Percentiles rank a stretch among this genome's conserved stretches.
These are phyloP conservation scores for Sitobion miscanthi DNA, from an alignment of 1,140 invertebrate species.

Conservation along the genomic window DNA sequence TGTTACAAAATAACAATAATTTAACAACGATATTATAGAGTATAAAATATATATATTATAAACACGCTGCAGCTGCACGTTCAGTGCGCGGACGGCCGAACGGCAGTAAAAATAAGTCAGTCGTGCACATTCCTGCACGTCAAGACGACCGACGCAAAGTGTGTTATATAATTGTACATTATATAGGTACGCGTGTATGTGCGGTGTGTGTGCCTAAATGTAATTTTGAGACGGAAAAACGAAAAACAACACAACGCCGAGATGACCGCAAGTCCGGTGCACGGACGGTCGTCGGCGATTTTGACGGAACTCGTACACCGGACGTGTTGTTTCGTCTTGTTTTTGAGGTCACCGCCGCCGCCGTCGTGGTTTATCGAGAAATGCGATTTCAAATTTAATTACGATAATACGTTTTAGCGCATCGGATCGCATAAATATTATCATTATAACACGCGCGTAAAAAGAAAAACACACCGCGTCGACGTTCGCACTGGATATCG, in stretches of 20 bases:
- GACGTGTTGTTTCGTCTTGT: constrained; percentile 2
- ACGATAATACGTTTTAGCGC: neutral
- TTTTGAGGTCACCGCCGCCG: neutral
- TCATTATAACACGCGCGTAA: neutral
- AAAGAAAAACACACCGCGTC: neutral
- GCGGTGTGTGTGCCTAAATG: neutral
- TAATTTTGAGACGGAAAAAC: neutral
- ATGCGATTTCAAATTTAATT: constrained; percentile 21
- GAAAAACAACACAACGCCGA: neutral
- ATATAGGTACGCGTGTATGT: neutral
- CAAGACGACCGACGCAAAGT: neutral
- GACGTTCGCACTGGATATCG: neutral
- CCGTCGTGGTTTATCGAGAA: neutral
- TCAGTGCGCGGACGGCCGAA: neutral
- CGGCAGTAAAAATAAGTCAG: neutral
- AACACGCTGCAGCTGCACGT: neutral
- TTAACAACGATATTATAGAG: neutral
- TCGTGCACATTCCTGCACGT: constrained; percentile 51
- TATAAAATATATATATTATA: neutral
- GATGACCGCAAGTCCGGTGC: constrained; percentile 13
- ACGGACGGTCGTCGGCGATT: neutral
- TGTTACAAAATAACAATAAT: neutral
- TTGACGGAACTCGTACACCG: neutral
- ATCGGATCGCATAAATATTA: neutral
- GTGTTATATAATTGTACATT: neutral